Conservation (phyloP, 37 sponge, comb jelly and placozoan species). For the Beroe forskalii region DNA sequence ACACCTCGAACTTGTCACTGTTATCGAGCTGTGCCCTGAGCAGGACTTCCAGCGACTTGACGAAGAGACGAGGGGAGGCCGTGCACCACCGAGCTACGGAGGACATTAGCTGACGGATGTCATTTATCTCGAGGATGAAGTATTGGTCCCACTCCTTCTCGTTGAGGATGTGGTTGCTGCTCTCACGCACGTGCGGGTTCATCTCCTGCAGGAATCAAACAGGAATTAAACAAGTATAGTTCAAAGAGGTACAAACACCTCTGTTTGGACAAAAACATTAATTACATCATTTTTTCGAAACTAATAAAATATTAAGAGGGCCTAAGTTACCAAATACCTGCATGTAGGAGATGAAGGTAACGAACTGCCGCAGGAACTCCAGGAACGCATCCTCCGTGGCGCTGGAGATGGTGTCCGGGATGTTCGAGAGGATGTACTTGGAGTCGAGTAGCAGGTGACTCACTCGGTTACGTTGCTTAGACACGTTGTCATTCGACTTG, state of each 20-base stretch:
- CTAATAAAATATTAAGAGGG: too few relatives aligned
- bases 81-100: constrained; percentile 52
- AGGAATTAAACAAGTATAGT: too few relatives aligned
- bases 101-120: constrained; percentile 1
- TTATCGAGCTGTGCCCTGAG: not conserved
- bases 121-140: constrained; percentile 52
- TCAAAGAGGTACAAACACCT: too few relatives aligned
- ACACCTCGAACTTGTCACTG: constrained; percentile 40
- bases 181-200: constrained; percentile 60
- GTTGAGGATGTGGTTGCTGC: constrained; percentile 25
- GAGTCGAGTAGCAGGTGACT: constrained; percentile 27
- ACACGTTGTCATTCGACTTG: not conserved
- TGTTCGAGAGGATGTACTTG: constrained; percentile 35
- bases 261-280: too few relatives aligned
- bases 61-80: constrained; percentile 24
- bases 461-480: not conserved
- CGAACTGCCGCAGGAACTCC: constrained; percentile 16
- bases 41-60: constrained; percentile 36
- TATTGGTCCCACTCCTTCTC: constrained; percentile 61
- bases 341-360: constrained; percentile 49
- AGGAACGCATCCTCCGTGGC: constrained; percentile 57
- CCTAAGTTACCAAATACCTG: too few relatives aligned
- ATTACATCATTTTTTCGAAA: too few relatives aligned
- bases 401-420: not conserved
- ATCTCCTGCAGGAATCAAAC: constrained; percentile 39